Evolutionary conservation across 2,113 vertebrate species (phyloP).

Genomic region (Paratilapia polleni): DNA sequence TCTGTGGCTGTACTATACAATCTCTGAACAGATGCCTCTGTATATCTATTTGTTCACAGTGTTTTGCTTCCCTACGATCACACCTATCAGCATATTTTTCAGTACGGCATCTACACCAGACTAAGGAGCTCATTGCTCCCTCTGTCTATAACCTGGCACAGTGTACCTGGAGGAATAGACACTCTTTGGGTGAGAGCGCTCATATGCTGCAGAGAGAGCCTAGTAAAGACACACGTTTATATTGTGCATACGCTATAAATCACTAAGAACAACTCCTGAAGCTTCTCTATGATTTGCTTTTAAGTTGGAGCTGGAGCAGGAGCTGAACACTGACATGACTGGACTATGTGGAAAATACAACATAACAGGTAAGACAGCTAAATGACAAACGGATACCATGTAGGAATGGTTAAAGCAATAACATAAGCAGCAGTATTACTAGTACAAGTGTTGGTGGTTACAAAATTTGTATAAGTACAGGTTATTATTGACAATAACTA

Average conservation of each 20-base stretch:
- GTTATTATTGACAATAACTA: neutral
- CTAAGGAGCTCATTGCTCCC: conserved; percentile 73
- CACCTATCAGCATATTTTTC: conserved; percentile 76
- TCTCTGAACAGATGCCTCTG: neutral
- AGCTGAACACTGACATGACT: conserved; percentile 45
- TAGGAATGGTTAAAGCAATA: neutral
- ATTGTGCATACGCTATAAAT: neutral
- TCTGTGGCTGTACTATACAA: neutral
- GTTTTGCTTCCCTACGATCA: conserved; percentile 77
- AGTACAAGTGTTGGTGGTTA: neutral
- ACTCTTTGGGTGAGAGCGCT: conserved; percentile 66
- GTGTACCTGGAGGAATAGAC: conserved; percentile 55
- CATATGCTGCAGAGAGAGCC: accelerated
- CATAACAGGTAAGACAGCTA: conserved; percentile 3
- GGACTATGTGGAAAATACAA: conserved; percentile 74
- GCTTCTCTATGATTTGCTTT: neutral
- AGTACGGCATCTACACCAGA: conserved; percentile 74
- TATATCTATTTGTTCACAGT: conserved; percentile 36
- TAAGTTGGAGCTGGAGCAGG: conserved; percentile 73
- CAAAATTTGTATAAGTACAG: accelerated
- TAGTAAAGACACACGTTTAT: neutral
- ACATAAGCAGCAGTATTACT: neutral
- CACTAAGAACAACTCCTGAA: neutral
- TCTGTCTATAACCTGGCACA: conserved; percentile 75
- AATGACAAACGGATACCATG: neutral